Conservation (phyloP, 2,797 vertebrate species). For the Cossypha niveicapilla region DNA sequence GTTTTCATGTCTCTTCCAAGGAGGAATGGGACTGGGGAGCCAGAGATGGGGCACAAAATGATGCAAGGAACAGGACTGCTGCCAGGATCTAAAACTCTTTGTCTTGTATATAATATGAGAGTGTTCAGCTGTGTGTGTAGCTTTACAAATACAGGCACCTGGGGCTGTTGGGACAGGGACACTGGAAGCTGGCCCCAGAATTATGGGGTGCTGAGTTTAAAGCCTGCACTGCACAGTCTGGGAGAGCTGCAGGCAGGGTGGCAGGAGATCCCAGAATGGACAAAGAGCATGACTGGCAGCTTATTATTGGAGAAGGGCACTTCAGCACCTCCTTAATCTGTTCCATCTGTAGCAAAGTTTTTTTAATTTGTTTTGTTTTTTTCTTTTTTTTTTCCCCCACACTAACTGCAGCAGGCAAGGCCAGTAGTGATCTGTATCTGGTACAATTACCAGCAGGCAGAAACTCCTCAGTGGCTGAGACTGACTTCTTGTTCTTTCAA, state of each 20-base stretch:
- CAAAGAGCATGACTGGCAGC: neutral
- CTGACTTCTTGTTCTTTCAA: neutral
- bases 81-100: neutral
- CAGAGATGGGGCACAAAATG: neutral
- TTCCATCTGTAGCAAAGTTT: neutral
- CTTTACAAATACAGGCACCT: neutral
- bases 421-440: neutral
- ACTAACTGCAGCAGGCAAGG: neutral
- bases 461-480: neutral
- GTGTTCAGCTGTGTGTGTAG: neutral
- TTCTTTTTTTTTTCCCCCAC: accelerated
- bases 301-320: neutral
- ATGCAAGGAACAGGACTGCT: neutral
- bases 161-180: neutral
- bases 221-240: neutral
- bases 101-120: accelerated
- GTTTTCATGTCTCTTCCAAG: neutral
- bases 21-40: neutral
- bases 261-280: neutral
- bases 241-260: neutral
- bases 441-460: neutral
- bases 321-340: neutral
- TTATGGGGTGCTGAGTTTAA: neutral
- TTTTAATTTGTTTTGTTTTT: neutral
- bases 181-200: no score